Conservation (phyloP, 2,113 vertebrate species). For the Rhagologus leucostigma region DNA sequence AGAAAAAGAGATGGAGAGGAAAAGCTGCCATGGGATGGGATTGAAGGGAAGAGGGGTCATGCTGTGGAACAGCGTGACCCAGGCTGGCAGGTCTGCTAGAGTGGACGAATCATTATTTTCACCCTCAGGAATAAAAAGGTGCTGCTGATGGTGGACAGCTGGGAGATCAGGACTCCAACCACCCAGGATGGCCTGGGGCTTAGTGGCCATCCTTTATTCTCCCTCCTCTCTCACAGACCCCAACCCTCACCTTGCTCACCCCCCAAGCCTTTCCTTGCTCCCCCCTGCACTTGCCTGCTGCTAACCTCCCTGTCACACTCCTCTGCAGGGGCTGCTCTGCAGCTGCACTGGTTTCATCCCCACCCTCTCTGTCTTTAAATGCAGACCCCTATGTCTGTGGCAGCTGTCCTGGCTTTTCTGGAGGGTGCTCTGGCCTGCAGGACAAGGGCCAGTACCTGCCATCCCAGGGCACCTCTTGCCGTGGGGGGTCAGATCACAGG, state of each 20-base stretch:
- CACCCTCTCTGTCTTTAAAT: background rate
- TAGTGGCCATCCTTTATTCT: background rate
- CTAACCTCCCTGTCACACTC: background rate
- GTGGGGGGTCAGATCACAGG: rapidly evolving
- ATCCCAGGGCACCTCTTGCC: background rate
- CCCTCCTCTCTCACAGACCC: background rate
- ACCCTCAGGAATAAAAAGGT: background rate
- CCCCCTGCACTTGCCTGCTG: rapidly evolving
- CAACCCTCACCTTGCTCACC: too few relatives aligned
- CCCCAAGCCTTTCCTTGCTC: background rate
- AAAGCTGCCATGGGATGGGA: background rate
- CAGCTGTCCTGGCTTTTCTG: background rate
- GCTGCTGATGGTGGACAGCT: background rate
- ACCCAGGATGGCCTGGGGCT: background rate
- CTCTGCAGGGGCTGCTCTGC: background rate
- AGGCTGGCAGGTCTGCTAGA: background rate
- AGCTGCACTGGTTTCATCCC: background rate
- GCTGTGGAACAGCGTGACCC: background rate
- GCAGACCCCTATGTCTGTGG: background rate
- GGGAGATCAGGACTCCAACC: background rate
- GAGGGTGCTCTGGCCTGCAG: background rate
- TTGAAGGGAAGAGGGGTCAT: background rate
- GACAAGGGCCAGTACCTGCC: too few relatives aligned
- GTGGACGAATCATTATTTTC: background rate
- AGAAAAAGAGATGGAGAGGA: background rate